A percentile compares a stretch with the other conserved stretches of the same genome.
These are phyloP conservation scores for Pheosia tremula DNA, from an alignment of 2,888 invertebrate genomes.

Conservation along the genomic window DNA sequence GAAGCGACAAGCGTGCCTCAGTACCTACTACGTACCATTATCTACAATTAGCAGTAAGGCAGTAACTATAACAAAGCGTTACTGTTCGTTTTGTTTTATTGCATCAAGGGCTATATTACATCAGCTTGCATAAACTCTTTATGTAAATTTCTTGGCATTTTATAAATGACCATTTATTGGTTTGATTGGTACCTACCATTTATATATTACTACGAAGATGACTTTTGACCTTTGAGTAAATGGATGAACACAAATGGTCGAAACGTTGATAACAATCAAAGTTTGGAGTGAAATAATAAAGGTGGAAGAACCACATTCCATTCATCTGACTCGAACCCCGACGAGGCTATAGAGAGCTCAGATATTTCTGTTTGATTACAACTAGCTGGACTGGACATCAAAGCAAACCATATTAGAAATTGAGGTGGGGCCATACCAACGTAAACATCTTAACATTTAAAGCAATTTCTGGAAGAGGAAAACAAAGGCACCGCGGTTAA, in stretches of 20 bases:
- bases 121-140: background rate
- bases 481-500: constrained; percentile 73
- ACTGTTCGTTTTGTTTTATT: constrained; percentile 27
- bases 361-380: constrained; percentile 42
- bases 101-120: constrained; percentile 13
- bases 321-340: constrained; percentile 41
- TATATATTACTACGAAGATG: background rate
- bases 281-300: constrained; percentile 37
- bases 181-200: background rate
- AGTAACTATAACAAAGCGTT: constrained; percentile 17
- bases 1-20: constrained; percentile 12
- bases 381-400: constrained; percentile 45
- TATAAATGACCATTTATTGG: background rate
- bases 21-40: background rate
- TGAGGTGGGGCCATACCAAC: constrained; percentile 47
- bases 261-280: constrained; percentile 39
- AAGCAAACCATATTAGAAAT: constrained; percentile 49
- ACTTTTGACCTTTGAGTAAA: background rate
- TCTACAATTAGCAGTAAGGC: background rate
- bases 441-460: constrained; percentile 52
- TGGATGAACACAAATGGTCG: constrained; percentile 21
- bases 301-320: constrained; percentile 48
- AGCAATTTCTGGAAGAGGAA: constrained; percentile 68
- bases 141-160: background rate
- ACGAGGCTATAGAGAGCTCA: constrained; percentile 42